Evolutionary conservation across 2,113 vertebrate species (phyloP).

Genomic region (Podarcis muralis): DNA sequence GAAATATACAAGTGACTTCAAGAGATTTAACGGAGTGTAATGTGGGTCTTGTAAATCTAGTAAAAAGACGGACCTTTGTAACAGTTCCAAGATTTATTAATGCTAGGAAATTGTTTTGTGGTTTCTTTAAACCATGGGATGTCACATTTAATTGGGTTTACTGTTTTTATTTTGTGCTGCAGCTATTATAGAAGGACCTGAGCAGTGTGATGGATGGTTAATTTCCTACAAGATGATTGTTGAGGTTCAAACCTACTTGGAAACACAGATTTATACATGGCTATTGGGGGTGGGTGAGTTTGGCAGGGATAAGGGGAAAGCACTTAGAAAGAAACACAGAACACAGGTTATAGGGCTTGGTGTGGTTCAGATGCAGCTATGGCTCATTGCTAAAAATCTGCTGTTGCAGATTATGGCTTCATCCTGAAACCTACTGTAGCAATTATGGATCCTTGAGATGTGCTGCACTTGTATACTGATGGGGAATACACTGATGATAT

Average conservation of each 20-base stretch:
- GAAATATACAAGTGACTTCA: conserved; percentile 13
- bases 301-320: not conserved
- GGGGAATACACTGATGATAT: not conserved
- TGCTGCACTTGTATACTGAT: too few species aligned
- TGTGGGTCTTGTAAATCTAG: not conserved
- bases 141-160: not conserved
- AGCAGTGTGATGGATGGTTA: not conserved
- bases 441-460: not conserved
- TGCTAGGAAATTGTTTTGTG: not conserved
- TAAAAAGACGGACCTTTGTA: conserved; percentile 20
- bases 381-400: not conserved
- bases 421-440: too few species aligned
- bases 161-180: not conserved
- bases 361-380: not conserved
- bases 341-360: not conserved
- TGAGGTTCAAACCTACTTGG: not conserved
- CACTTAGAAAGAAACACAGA: not conserved
- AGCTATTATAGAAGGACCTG: not conserved
- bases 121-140: not conserved
- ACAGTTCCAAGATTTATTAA: not conserved
- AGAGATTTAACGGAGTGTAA: not conserved
- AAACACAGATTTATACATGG: not conserved
- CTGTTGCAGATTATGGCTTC: not conserved
- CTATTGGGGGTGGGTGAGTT: not conserved
- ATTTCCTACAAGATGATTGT: not conserved